phyloP scores from a whole-genome alignment of 2,797 vertebrate genomes.

The Tragelaphus oryx region DNA sequence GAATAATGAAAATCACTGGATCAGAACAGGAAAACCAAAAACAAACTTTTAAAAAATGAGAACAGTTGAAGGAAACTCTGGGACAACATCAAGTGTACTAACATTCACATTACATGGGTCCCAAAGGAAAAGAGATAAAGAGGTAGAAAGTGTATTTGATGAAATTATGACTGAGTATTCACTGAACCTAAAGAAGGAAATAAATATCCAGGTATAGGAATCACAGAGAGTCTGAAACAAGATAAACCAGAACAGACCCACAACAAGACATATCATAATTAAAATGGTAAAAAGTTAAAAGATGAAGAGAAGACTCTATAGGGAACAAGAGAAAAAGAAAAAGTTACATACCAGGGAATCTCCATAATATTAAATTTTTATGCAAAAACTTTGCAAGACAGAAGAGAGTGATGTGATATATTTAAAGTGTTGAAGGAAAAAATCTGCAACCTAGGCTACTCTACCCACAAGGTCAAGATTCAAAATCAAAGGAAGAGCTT shows the following conservation, averaged over 20 bases:
- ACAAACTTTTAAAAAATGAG: neutral
- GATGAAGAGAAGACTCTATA: neutral
- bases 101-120: neutral
- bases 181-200: neutral
- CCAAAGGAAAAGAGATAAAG: neutral
- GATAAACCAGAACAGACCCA: neutral
- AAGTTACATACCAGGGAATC: neutral
- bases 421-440: neutral
- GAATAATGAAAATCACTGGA: neutral
- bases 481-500: neutral
- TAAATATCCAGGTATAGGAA: neutral
- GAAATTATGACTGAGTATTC: neutral
- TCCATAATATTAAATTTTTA: neutral
- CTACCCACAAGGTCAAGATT: neutral
- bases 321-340: neutral
- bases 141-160: neutral
- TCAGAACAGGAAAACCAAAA: neutral
- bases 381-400: neutral
- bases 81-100: neutral
- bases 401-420: neutral
- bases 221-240: neutral
- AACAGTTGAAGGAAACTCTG: neutral
- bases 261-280: neutral
- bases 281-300: neutral
- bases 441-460: neutral